Evolutionary conservation across 2,113 vertebrate species (phyloP).

Genomic region (Caloenas nicobarica): DNA sequence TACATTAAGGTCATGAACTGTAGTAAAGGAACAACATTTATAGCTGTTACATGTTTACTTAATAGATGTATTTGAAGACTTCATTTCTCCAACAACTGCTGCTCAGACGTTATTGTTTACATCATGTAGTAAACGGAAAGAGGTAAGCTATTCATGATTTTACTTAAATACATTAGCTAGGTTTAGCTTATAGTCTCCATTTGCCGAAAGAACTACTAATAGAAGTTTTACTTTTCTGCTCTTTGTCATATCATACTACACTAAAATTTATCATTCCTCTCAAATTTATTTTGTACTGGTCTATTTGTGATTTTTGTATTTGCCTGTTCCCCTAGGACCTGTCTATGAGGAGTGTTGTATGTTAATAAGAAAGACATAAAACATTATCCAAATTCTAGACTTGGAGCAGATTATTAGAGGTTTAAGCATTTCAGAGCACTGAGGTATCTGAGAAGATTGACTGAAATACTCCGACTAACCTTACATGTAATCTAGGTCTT

Average conservation of each 20-base stretch:
- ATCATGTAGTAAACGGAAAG: conserved; percentile 98
- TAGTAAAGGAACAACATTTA: background rate
- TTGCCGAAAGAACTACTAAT: background rate
- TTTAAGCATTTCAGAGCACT: background rate
- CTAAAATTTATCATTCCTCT: background rate
- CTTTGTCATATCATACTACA: background rate
- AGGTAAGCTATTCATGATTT: conserved; percentile 76
- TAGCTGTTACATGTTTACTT: conserved; percentile 11
- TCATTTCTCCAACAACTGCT: conserved; percentile 97
- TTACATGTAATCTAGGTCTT: conserved; percentile 80
- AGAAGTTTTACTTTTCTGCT: background rate
- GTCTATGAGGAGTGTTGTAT: background rate
- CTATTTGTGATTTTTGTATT: background rate
- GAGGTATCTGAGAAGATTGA: background rate
- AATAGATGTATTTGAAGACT: conserved; percentile 98
- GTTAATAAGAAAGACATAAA: background rate
- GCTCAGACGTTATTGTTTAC: conserved; percentile 97
- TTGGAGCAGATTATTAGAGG: background rate
- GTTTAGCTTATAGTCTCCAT: background rate
- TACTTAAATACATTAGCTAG: background rate
- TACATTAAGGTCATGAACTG: background rate
- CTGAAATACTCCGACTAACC: background rate
- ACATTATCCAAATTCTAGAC: background rate
- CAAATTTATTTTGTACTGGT: background rate
- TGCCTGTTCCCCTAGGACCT: background rate